Evolutionary conservation across 2,113 vertebrate genomes (phyloP).

Genomic region (Cyanoderma ruficeps): DNA sequence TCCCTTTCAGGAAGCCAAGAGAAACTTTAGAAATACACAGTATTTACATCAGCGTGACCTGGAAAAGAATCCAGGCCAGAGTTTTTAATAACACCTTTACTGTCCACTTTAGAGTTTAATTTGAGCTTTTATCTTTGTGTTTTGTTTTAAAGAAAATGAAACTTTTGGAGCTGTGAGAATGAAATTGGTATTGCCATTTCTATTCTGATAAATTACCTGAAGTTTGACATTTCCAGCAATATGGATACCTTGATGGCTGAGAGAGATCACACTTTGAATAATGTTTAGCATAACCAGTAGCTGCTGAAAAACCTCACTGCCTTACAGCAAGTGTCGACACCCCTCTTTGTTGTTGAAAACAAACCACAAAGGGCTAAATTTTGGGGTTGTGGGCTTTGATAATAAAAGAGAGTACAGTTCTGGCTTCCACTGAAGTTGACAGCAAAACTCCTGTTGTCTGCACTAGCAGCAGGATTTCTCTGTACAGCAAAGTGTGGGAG

Average conservation of each 20-base stretch:
- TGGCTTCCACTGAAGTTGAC: background rate
- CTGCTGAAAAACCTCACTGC: background rate
- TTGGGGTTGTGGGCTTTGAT: background rate
- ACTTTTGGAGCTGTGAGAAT: background rate
- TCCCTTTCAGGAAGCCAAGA: background rate
- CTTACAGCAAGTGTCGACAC: background rate
- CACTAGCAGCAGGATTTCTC: background rate
- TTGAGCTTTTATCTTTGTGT: conserved; percentile 19
- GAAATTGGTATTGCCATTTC: background rate
- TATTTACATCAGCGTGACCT: background rate
- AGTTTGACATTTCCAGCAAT: background rate
- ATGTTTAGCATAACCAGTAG: background rate
- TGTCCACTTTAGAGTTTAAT: background rate
- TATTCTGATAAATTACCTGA: background rate
- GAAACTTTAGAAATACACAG: background rate
- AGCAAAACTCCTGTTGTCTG: background rate
- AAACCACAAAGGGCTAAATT: background rate
- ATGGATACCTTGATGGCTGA: background rate
- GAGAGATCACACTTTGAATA: background rate
- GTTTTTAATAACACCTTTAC: background rate
- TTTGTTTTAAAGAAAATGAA: conserved; percentile 9
- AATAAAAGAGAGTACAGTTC: background rate
- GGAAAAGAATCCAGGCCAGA: background rate
- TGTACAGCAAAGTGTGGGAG: background rate
- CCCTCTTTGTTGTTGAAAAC: background rate